A percentile compares a stretch with the other conserved stretches of the same genome.
These are phyloP conservation scores for Trachymyrmex cornetzi DNA, from an alignment of 1,140 invertebrate genomes.

Conservation along the genomic window DNA sequence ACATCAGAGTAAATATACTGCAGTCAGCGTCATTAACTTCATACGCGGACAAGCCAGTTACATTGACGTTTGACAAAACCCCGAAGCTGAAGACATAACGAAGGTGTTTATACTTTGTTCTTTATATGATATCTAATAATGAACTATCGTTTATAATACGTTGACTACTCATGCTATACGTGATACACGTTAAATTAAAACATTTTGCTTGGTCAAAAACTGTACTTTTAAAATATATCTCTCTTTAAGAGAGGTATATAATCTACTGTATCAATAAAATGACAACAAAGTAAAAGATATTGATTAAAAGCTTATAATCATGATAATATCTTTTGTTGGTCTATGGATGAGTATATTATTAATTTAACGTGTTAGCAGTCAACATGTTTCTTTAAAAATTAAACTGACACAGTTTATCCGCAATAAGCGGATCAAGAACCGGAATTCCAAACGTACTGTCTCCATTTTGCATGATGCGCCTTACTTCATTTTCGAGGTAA, in stretches of 20 bases:
- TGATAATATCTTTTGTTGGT: background rate
- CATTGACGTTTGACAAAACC: background rate
- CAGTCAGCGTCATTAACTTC: slow-evolving; percentile 15
- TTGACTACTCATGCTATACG: no score
- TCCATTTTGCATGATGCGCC: slow-evolving; percentile 20
- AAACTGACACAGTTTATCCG: slow-evolving; percentile 44
- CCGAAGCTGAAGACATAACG: slow-evolving; percentile 28
- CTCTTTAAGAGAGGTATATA: no score
- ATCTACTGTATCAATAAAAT: background rate
- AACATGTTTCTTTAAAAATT: background rate
- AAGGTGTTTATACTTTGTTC: no score
- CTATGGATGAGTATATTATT: background rate
- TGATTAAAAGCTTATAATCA: background rate
- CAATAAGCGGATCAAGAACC: slow-evolving; percentile 55
- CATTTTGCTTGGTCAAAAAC: no score
- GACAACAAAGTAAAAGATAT: background rate
- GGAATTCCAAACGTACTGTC: slow-evolving; percentile 47
- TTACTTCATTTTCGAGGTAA: slow-evolving; percentile 28
- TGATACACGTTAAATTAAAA: no score
- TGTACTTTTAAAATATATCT: background rate
- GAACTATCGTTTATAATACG: no score
- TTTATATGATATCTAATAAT: no score
- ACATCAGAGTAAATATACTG: background rate
- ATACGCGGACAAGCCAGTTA: slow-evolving; percentile 43
- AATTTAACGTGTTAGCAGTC: background rate